These are phyloP conservation scores for Passer domesticus DNA, from an alignment of 2,113 vertebrate genomes.

Conservation along the genomic window DNA sequence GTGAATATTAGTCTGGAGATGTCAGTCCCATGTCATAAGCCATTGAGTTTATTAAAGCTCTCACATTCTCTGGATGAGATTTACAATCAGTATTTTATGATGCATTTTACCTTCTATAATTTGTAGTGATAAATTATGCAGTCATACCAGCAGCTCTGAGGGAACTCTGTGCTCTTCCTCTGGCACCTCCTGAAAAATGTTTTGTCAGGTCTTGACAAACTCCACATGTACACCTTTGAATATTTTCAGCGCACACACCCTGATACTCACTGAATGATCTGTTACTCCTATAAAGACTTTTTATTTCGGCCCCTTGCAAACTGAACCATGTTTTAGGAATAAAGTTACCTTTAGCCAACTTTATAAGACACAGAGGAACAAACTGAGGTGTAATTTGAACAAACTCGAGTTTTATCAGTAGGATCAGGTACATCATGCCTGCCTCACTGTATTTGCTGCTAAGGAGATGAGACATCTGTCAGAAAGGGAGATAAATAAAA, in stretches of 20 bases:
- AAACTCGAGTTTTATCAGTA: background rate
- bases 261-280: background rate
- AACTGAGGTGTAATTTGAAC: background rate
- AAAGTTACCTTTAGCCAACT: background rate
- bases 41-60: slow-evolving; percentile 32
- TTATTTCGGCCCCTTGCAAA: slow-evolving; percentile 1
- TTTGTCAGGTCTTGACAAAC: slow-evolving; percentile 31
- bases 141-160: background rate
- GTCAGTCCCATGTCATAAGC: background rate
- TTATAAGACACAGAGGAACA: background rate
- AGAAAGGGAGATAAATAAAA: background rate
- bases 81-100: slow-evolving; percentile 33
- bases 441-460: background rate
- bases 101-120: background rate
- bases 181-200: slow-evolving; percentile 5
- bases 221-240: background rate
- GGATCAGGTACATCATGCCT: background rate
- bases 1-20: background rate
- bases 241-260: slow-evolving; percentile 16
- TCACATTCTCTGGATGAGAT: slow-evolving; percentile 10
- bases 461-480: background rate
- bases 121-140: slow-evolving; percentile 17
- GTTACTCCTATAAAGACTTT: background rate
- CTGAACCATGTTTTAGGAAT: background rate
- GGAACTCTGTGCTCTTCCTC: background rate